Evolutionary conservation across 2,113 vertebrate species (phyloP).

Genomic region (Martes martes): DNA sequence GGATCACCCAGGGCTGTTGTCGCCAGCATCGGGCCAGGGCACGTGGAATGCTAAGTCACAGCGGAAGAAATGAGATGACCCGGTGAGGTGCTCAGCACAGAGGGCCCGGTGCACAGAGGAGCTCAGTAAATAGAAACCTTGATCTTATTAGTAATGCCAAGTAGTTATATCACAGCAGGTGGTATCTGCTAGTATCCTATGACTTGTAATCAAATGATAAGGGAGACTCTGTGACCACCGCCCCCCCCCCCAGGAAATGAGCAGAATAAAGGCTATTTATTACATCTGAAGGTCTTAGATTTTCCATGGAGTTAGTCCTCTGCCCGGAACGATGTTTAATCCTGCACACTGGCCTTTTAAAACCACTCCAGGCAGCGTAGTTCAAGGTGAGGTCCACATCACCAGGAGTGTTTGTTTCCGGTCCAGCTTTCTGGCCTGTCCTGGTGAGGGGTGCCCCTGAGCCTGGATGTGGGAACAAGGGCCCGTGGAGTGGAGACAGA

Average conservation of each 20-base stretch:
- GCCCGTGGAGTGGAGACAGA: not conserved
- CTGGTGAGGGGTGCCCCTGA: not conserved
- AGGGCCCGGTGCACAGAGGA: not conserved
- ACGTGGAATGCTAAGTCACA: not conserved
- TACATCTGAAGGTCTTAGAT: not conserved
- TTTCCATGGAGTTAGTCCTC: not conserved
- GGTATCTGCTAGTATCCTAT: not conserved
- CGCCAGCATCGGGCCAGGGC: not conserved
- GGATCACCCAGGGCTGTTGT: not conserved
- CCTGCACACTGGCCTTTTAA: not conserved
- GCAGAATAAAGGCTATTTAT: conserved; percentile 28
- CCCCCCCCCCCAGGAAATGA: not conserved
- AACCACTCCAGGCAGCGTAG: not conserved
- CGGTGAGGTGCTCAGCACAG: not conserved
- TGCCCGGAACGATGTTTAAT: not conserved
- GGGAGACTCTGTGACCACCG: not conserved
- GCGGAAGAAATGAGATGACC: not conserved
- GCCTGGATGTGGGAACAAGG: not conserved
- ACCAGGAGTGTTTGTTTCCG: not conserved
- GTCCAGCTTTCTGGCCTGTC: not conserved
- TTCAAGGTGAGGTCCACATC: not conserved
- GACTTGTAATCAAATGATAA: not conserved
- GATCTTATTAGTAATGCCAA: not conserved
- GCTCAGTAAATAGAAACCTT: not conserved
- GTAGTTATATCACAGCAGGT: not conserved